Percentiles rank a stretch among this genome's conserved stretches.
These are phyloP conservation scores for Clitarchus hookeri DNA, from an alignment of 2,888 invertebrate genomes.

Conservation along the genomic window DNA sequence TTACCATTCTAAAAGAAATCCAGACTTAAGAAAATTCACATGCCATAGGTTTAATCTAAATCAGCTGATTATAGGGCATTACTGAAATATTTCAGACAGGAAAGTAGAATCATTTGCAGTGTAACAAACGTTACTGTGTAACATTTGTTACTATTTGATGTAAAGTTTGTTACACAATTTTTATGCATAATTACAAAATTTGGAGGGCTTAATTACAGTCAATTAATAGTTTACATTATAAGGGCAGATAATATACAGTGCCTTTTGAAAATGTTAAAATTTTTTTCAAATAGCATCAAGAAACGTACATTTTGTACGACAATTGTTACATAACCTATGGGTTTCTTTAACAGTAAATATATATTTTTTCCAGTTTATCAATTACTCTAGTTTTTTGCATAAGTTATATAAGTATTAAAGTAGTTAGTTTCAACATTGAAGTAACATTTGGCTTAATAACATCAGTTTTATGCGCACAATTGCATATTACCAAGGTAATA, in stretches of 20 bases:
- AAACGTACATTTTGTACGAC: not conserved
- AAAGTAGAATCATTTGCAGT: not conserved
- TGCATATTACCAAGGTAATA: not conserved
- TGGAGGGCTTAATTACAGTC: not conserved
- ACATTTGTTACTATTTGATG: too few species aligned
- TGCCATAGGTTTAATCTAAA: not conserved
- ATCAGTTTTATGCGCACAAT: not conserved
- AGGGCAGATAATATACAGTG: too few species aligned
- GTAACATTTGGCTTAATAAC: not conserved
- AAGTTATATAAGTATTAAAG: not conserved
- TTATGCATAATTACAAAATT: not conserved
- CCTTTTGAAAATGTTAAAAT: too few species aligned
- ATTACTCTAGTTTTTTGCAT: not conserved
- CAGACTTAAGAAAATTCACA: not conserved
- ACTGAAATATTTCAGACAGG: not conserved
- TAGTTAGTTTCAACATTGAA: not conserved
- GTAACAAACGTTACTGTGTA: not conserved
- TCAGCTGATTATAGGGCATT: not conserved
- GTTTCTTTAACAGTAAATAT: not conserved
- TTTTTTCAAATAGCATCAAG: not conserved
- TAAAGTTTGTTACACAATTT: not conserved
- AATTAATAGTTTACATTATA: too few species aligned
- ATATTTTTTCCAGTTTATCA: not conserved
- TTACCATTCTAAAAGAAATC: not conserved
- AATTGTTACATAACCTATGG: not conserved